Evolutionary conservation across 2,113 vertebrate species (phyloP).

Genomic region (Campylorhamphus procurvoides): DNA sequence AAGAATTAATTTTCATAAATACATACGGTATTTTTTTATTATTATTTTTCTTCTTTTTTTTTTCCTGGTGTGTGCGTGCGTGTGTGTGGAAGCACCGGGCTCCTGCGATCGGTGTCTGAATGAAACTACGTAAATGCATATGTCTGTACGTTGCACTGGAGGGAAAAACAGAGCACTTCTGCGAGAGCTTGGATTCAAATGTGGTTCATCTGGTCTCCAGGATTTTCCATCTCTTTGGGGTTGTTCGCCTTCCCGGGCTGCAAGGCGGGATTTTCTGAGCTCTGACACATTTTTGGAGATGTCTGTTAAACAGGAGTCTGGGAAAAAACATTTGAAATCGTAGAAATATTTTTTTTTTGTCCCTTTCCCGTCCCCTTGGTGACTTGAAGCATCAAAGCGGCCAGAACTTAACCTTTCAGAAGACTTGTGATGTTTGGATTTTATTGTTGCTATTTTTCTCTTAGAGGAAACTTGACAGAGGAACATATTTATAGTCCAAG

Average conservation of each 20-base stretch:
- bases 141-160: conserved; percentile 68
- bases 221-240: conserved; percentile 53
- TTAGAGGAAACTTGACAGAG: conserved; percentile 76
- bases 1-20: neutral
- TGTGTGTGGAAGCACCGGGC: conserved; percentile 48
- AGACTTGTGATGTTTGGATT: conserved; percentile 66
- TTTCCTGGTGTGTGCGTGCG: neutral
- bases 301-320: conserved; percentile 61
- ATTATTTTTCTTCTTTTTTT: neutral
- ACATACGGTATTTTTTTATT: neutral
- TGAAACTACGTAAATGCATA: conserved; percentile 57
- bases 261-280: conserved; percentile 59
- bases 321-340: conserved; percentile 44
- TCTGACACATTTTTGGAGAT: conserved; percentile 69
- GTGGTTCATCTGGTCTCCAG: conserved; percentile 66
- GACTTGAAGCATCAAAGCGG: conserved; percentile 69
- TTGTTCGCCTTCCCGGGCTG: conserved; percentile 53
- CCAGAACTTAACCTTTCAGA: conserved; percentile 47
- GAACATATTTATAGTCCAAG: conserved; percentile 74
- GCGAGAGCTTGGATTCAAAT: conserved; percentile 57
- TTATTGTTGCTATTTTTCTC: conserved; percentile 62
- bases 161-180: conserved; percentile 63
- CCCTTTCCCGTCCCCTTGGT: conserved; percentile 11
- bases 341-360: neutral
- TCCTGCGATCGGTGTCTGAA: conserved; percentile 61